Percentiles rank a stretch among this genome's conserved stretches.
phyloP scores from a whole-genome alignment of 2,888 invertebrate species.

The Rapana venosa region DNA sequence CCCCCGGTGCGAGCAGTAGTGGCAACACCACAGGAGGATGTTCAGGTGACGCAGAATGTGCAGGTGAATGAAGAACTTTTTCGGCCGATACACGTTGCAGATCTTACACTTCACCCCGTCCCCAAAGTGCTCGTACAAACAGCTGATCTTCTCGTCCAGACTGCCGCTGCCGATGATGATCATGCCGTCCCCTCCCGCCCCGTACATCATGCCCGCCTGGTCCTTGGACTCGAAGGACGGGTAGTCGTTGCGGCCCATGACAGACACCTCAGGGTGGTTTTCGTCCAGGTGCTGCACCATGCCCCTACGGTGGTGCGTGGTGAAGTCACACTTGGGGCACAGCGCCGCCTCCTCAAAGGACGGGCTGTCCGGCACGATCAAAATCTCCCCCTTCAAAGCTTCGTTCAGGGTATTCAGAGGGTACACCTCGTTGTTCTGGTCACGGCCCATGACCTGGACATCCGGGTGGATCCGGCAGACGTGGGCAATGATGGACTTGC shows the following conservation, averaged over 20 bases:
- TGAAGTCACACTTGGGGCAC: slow-evolving; percentile 60
- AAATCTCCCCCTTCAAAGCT: slow-evolving; percentile 48
- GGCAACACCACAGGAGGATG: slow-evolving; percentile 67
- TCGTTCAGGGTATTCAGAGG: slow-evolving; percentile 35
- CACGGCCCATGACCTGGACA: slow-evolving; percentile 51
- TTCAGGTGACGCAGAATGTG: slow-evolving; percentile 70
- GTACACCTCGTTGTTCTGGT: slow-evolving; percentile 43
- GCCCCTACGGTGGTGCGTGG: slow-evolving; percentile 50
- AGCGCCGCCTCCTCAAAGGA: slow-evolving; percentile 50
- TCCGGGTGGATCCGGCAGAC: slow-evolving; percentile 50
- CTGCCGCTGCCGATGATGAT: slow-evolving; percentile 55
- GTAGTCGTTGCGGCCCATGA: slow-evolving; percentile 54
- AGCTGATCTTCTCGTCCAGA: slow-evolving; percentile 53
- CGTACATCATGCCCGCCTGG: slow-evolving; percentile 39
- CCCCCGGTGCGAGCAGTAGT: slow-evolving; percentile 63
- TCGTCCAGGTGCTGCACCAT: slow-evolving; percentile 53
- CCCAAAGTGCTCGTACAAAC: slow-evolving; percentile 54
- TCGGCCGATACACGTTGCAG: slow-evolving; percentile 62
- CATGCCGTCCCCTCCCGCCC: slow-evolving; percentile 48
- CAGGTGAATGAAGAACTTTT: slow-evolving; percentile 68
- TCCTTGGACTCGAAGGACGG: slow-evolving; percentile 43
- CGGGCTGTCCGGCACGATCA: slow-evolving; percentile 54
- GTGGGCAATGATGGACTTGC: slow-evolving; percentile 51
- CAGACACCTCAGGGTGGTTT: slow-evolving; percentile 54
- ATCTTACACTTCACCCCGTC: slow-evolving; percentile 60